phyloP scores from a whole-genome alignment of 2,888 invertebrate genomes.

The Oscheius myriophilus region DNA sequence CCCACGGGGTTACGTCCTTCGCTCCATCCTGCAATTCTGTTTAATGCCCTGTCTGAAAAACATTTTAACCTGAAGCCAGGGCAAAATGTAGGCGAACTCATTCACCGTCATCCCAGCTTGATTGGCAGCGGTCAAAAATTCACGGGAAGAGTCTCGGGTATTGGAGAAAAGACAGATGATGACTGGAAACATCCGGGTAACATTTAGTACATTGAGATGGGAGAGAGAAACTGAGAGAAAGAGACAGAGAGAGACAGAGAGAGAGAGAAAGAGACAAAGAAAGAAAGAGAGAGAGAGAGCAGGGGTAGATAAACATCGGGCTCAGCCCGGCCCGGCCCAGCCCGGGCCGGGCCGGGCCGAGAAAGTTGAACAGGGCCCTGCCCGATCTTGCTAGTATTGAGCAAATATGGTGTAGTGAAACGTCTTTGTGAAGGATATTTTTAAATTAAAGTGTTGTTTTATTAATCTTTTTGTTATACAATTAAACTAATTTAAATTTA shows the following conservation, averaged over 20 bases:
- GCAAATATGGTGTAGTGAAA: too few relatives aligned
- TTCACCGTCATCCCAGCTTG: constrained; percentile 44
- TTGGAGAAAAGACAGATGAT: constrained; percentile 53
- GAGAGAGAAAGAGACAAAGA: neutral
- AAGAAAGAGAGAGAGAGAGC: neutral
- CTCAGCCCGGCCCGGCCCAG: too few relatives aligned
- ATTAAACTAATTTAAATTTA: too few relatives aligned
- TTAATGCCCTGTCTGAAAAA: neutral
- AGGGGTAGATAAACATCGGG: constrained; percentile 38
- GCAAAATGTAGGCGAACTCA: constrained; percentile 53
- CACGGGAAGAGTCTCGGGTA: constrained; percentile 47
- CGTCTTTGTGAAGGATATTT: too few relatives aligned
- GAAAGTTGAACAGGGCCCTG: too few relatives aligned
- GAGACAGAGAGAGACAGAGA: neutral
- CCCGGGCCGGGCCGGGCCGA: too few relatives aligned
- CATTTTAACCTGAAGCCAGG: constrained; percentile 48
- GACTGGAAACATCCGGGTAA: constrained; percentile 48
- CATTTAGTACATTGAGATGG: neutral
- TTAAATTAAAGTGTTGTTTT: too few relatives aligned
- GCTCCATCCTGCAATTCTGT: constrained; percentile 50
- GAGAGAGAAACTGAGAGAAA: neutral
- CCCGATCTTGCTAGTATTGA: too few relatives aligned
- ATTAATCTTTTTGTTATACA: too few relatives aligned
- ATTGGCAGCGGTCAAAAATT: constrained; percentile 53
- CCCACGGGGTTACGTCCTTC: constrained; percentile 69